A percentile compares a stretch with the other conserved stretches of the same genome.
These are phyloP conservation scores for Cebidichthys violaceus DNA, from an alignment of 2,113 vertebrate genomes.

Conservation along the genomic window DNA sequence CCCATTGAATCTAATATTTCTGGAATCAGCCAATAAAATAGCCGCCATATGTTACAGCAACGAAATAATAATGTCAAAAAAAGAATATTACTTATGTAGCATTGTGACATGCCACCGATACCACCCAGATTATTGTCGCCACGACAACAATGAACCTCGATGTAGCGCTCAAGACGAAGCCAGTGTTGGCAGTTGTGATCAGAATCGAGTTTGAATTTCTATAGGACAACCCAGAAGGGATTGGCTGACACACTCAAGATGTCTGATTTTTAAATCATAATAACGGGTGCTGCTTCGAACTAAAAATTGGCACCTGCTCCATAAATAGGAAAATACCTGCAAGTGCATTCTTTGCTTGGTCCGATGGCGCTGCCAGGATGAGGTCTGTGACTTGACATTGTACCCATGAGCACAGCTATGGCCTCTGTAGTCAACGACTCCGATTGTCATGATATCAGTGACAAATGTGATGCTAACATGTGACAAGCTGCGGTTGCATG, in stretches of 20 bases:
- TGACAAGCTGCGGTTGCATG: conserved; percentile 31
- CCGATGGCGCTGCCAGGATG: background rate
- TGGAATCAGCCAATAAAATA: background rate
- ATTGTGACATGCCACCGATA: conserved; percentile 21
- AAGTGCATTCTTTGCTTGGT: background rate
- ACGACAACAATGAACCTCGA: conserved; percentile 25
- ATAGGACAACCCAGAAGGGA: conserved; percentile 1
- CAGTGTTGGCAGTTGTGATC: conserved; percentile 13
- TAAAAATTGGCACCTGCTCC: background rate
- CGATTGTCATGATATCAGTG: conserved; percentile 19
- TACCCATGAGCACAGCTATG: conserved; percentile 25
- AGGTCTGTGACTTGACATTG: conserved; percentile 23
- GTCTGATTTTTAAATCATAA: background rate
- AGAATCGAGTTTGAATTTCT: conserved; percentile 13
- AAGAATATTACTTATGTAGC: conserved; percentile 36
- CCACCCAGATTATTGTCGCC: conserved; percentile 19
- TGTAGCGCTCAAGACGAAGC: conserved; percentile 52
- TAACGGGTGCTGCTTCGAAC: background rate
- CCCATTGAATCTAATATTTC: background rate
- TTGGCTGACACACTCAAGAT: conserved; percentile 7
- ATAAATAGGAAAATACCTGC: conserved; percentile 1
- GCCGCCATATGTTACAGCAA: background rate
- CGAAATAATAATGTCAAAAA: background rate
- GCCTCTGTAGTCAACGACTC: conserved; percentile 10
- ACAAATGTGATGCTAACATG: conserved; percentile 21